Conservation (phyloP, 2,113 vertebrate genomes). For the Hipposideros armiger region DNA sequence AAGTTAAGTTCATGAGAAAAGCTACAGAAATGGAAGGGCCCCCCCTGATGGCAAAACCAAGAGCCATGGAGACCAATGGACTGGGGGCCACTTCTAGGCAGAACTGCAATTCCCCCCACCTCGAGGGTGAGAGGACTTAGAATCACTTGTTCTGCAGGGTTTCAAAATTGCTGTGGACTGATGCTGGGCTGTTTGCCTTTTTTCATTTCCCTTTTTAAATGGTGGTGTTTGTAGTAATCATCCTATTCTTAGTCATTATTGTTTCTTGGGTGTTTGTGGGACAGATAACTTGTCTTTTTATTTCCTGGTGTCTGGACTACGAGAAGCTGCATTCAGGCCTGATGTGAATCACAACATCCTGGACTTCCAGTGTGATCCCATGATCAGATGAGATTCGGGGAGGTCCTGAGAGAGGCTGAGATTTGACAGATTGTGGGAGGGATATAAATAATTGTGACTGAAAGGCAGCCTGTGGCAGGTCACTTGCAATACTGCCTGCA, state of each 20-base stretch:
- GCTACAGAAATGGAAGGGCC: background rate
- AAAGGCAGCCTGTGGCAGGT: background rate
- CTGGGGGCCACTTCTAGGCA: background rate
- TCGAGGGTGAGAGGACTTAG: background rate
- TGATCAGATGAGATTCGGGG: background rate
- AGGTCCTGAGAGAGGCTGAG: background rate
- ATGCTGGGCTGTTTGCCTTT: background rate
- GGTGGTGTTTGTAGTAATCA: background rate
- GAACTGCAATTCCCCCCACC: background rate
- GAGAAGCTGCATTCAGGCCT: background rate
- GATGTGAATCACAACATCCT: background rate
- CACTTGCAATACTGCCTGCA: background rate
- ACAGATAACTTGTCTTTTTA: background rate
- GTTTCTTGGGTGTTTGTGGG: background rate
- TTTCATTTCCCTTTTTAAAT: background rate
- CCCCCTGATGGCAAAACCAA: background rate
- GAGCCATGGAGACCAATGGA: background rate
- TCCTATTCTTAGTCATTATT: background rate
- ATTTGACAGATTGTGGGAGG: background rate
- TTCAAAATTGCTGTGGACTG: background rate
- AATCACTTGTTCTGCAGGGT: background rate
- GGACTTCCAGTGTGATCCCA: background rate
- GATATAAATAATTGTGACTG: background rate
- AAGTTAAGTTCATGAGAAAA: background rate
- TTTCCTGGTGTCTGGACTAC: background rate